These are phyloP conservation scores for Cercocebus atys DNA, from an alignment of 2,113 vertebrate genomes.

Conservation along the genomic window DNA sequence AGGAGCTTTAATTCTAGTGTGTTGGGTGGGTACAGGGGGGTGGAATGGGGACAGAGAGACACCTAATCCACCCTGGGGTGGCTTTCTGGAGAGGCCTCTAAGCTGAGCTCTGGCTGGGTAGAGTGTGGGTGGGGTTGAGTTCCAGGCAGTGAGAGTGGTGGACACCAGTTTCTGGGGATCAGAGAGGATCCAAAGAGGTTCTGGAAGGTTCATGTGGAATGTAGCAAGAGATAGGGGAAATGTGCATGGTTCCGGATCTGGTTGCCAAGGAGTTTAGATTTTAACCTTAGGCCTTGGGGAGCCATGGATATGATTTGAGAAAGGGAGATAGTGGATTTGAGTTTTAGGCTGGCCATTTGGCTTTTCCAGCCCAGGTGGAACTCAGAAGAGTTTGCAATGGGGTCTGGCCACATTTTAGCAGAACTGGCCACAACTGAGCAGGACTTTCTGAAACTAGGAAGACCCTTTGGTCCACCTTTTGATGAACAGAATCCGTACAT, in stretches of 20 bases:
- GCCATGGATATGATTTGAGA: background rate
- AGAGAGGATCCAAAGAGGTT: background rate
- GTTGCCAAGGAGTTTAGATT: background rate
- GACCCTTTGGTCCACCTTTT: background rate
- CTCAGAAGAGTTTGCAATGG: background rate
- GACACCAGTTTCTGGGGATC: background rate
- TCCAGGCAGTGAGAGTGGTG: background rate
- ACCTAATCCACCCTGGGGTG: background rate
- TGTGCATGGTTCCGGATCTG: rapidly evolving
- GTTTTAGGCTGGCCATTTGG: no score
- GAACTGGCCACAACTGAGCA: background rate
- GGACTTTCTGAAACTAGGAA: background rate
- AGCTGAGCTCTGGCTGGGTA: background rate
- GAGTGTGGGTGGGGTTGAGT: background rate
- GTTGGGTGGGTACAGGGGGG: rapidly evolving
- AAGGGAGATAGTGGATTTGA: background rate
- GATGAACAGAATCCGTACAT: background rate
- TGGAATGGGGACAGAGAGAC: background rate
- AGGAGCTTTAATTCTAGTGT: background rate
- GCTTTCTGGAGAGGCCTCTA: background rate
- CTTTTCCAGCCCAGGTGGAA: background rate
- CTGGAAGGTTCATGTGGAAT: background rate
- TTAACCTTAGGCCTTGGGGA: background rate
- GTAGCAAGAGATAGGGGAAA: background rate
- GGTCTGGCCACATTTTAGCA: background rate